These are phyloP conservation scores for Microcebus murinus DNA, from an alignment of 2,113 vertebrate genomes.

Conservation along the genomic window DNA sequence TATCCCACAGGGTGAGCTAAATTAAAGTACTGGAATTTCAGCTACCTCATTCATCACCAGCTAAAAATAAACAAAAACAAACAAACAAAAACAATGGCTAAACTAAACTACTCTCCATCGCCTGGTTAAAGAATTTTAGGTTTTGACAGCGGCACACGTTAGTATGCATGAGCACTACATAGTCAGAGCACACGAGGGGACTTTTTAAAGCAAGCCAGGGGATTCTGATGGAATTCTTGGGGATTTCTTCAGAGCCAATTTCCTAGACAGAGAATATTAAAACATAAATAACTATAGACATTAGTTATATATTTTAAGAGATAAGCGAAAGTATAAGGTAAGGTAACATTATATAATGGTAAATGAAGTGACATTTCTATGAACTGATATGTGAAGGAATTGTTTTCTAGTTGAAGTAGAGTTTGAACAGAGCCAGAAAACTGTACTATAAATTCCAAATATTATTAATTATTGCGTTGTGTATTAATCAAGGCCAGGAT, in stretches of 20 bases:
- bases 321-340: background rate
- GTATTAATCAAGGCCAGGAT: background rate
- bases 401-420: background rate
- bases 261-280: background rate
- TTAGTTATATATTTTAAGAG: background rate
- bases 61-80: background rate
- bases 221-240: background rate
- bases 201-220: background rate
- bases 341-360: background rate
- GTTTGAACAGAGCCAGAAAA: background rate
- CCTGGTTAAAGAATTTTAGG: background rate
- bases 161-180: accelerated
- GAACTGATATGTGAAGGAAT: background rate
- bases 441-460: background rate
- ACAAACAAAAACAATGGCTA: background rate
- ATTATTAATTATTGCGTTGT: background rate
- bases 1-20: background rate
- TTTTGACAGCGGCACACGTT: background rate
- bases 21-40: background rate
- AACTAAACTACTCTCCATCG: background rate
- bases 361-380: background rate
- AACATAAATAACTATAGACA: background rate
- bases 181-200: background rate
- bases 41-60: background rate
- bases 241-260: background rate